Conservation (phyloP, 2,113 vertebrate genomes). For the Chrysemys picta region DNA sequence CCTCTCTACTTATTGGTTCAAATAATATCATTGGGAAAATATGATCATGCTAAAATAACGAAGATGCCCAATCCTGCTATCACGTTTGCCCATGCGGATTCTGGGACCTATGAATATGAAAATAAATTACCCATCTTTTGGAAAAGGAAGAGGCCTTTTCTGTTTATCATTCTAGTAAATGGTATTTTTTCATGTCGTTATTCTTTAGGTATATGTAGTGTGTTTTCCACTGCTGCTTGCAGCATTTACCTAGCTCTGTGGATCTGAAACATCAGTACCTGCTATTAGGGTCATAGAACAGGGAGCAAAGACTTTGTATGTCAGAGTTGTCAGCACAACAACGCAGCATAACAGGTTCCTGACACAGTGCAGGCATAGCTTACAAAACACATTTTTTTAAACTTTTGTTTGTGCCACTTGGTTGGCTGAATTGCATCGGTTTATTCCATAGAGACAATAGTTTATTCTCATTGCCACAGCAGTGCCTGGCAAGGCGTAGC, state of each 20-base stretch:
- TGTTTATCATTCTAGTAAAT: not conserved
- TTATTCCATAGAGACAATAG: not conserved
- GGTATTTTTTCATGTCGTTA: accelerated
- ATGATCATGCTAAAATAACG: not conserved
- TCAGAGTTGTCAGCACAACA: accelerated
- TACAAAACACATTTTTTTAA: not conserved
- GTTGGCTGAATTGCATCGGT: accelerated
- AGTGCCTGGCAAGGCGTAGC: not conserved
- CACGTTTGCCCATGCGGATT: not conserved
- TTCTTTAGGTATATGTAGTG: not conserved
- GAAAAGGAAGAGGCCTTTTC: not conserved
- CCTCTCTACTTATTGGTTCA: not conserved
- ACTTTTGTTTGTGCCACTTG: not conserved
- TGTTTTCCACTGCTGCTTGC: not conserved
- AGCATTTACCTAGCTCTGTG: not conserved
- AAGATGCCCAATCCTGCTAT: not conserved
- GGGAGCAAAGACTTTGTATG: not conserved
- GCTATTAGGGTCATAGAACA: not conserved
- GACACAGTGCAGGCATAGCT: not conserved
- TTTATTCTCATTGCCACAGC: slow-evolving; percentile 36
- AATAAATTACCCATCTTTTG: not conserved
- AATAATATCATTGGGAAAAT: not conserved
- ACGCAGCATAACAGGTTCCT: not conserved
- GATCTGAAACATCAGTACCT: not conserved
- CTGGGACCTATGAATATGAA: not conserved